These are phyloP conservation scores for Chrosomus eos DNA, from an alignment of 2,797 vertebrate genomes.

Conservation along the genomic window DNA sequence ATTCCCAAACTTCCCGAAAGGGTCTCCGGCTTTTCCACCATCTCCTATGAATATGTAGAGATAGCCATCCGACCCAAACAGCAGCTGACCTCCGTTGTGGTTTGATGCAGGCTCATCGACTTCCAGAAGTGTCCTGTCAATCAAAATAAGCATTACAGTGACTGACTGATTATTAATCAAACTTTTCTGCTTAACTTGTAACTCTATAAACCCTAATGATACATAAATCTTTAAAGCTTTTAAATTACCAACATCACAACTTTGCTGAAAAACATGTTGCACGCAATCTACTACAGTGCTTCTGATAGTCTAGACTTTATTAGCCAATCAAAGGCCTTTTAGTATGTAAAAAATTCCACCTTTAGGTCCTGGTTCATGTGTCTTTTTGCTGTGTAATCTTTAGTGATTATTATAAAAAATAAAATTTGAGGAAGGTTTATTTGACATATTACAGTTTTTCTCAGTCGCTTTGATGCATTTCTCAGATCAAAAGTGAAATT, in stretches of 20 bases:
- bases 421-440: too few relatives aligned
- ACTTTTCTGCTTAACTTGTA: too few relatives aligned
- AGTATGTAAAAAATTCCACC: not conserved
- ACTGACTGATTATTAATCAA: not conserved
- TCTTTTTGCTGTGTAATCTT: not conserved
- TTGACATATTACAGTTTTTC: not conserved
- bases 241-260: too few relatives aligned
- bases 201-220: not conserved
- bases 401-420: not conserved
- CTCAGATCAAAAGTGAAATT: too few relatives aligned
- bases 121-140: constrained; percentile 79
- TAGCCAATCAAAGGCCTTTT: not conserved
- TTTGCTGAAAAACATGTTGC: not conserved
- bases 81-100: constrained; percentile 85
- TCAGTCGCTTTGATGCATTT: too few relatives aligned
- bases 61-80: constrained; percentile 83
- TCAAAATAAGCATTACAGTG: not conserved
- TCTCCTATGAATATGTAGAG: constrained; percentile 86
- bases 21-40: constrained; percentile 83
- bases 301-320: not conserved
- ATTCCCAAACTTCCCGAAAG: constrained; percentile 86
- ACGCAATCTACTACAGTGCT: not conserved
- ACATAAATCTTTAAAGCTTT: not conserved
- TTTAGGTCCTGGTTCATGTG: not conserved
- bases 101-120: constrained; percentile 84